Base-by-base conservation (phyloP, 2,113 vertebrate species). In the Chloebia gouldiae region DNA sequence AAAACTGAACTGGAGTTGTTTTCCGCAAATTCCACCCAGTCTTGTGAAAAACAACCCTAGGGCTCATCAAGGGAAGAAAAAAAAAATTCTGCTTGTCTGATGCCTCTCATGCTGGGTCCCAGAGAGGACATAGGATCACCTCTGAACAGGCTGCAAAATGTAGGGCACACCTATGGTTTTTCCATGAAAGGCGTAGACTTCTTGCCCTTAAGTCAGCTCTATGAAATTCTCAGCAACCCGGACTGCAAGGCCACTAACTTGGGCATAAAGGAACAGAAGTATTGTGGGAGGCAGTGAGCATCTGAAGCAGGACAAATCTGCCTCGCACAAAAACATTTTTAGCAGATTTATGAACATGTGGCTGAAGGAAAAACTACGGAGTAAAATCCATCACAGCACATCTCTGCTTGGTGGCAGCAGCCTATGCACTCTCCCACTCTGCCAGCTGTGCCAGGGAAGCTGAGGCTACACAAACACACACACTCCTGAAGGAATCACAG, bases 341-440 rank as follows among this genome's bases (percentile, higher is more conserved):
- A 42, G 35, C 33, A 8, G 64, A 50, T 22, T 18, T 0, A 0
- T 24, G 35, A 70, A 28, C 2, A 2, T 7, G 22, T 45, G n/a
- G 22, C 28, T 5, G 8, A 2, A 4, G 39, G 60, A 88, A 75
- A 50, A 83, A 50, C 2, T 1, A 6, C 35, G 2, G n/a, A 49
- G 37, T 47, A 35, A 69, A 81, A 68, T 0, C 35, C 30, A 64
- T 7, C 37, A 40, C 49, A 40, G 53, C 53, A 39, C 22, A n/a
- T 21, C 54, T 24, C 56, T 87, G 64, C 35, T 23, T 37, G 35
- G 54, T 14, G 0, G 54, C 5, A 28, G 42, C 61, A 63, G 51
- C 69, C 42, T 15, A 28, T 7, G 19, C 10, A 24, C 77, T 9
- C 40, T 80, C 35, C 45, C 44, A 39, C 22, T 42, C 37, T 30